Evolutionary conservation across 1,140 invertebrate genomes (phyloP).

Genomic region (Potamilus streckersoni): DNA sequence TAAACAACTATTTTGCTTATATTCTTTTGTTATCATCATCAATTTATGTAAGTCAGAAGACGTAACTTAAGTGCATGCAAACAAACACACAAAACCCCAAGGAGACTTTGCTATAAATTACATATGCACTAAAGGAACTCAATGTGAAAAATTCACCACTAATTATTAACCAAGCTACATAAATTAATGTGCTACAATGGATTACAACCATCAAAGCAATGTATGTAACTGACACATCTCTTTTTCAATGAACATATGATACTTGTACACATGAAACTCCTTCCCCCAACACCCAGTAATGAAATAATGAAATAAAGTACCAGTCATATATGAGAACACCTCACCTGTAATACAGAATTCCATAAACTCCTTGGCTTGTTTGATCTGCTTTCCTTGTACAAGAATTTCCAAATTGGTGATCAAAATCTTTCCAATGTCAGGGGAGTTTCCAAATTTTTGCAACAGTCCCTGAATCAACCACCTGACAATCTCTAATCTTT

Average conservation of each 20-base stretch:
- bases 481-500: conserved; percentile 36
- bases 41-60: no score
- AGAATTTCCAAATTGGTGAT: conserved; percentile 47
- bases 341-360: conserved; percentile 56
- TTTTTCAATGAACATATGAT: background rate
- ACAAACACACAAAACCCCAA: no score
- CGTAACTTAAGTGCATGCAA: no score
- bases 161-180: background rate
- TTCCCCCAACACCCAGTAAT: background rate
- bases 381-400: conserved; percentile 33
- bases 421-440: conserved; percentile 47
- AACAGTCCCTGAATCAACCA: conserved; percentile 42
- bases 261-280: background rate
- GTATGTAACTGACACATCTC: background rate
- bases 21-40: no score
- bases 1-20: no score
- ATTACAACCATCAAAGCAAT: background rate
- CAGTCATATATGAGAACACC: background rate
- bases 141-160: no score
- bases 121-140: no score
- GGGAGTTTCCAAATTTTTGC: conserved; percentile 47
- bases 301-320: background rate
- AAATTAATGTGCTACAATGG: background rate
- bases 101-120: no score
- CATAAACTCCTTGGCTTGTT: conserved; percentile 49